Conservation (phyloP, 2,113 vertebrate species). For the Siniperca chuatsi region DNA sequence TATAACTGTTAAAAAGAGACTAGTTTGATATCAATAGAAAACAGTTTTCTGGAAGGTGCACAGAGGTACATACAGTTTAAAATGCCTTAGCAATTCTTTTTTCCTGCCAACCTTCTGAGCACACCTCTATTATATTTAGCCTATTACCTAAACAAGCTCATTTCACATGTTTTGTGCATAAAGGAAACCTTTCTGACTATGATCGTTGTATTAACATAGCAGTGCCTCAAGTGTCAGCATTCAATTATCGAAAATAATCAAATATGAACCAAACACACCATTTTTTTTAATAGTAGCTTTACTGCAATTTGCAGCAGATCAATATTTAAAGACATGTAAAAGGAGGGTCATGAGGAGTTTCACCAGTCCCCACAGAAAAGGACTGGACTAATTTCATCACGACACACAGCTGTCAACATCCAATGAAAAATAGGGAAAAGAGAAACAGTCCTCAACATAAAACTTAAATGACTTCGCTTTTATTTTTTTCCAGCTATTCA, state of each 20-base stretch:
- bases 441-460: slow-evolving; percentile 31
- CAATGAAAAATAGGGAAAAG: slow-evolving; percentile 46
- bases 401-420: slow-evolving; percentile 60
- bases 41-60: neutral
- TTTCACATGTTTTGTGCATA: slow-evolving; percentile 3
- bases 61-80: neutral
- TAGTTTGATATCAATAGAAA: neutral
- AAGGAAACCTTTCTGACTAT: neutral
- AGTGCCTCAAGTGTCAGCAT: slow-evolving; percentile 51
- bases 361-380: slow-evolving; percentile 18
- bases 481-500: slow-evolving; percentile 44
- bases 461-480: slow-evolving; percentile 64
- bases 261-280: slow-evolving; percentile 35
- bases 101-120: neutral
- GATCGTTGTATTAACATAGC: neutral
- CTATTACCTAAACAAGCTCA: neutral
- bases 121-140: neutral
- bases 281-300: neutral
- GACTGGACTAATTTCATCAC: slow-evolving; percentile 43
- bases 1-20: neutral
- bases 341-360: slow-evolving; percentile 37
- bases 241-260: slow-evolving; percentile 56
- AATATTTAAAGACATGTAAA: slow-evolving; percentile 42
- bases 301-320: slow-evolving; percentile 32
- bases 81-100: neutral